phyloP scores from a whole-genome alignment of 2,797 vertebrate genomes.

The Pipistrellus nathusii region DNA sequence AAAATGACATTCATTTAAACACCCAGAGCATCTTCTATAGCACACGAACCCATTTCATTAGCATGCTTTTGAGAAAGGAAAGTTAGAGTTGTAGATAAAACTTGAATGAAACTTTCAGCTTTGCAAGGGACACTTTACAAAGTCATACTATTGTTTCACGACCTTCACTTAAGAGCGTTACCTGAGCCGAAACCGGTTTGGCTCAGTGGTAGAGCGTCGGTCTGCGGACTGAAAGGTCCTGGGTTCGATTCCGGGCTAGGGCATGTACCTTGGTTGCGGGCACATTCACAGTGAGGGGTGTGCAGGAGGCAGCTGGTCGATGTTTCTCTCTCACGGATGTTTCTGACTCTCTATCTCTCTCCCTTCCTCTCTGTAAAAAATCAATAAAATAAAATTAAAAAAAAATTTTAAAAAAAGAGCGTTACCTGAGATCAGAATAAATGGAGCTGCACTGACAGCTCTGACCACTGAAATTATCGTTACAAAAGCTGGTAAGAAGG shows the following conservation, averaged over 20 bases:
- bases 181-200: not conserved
- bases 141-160: slow-evolving; percentile 1
- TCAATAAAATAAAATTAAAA: too few species aligned
- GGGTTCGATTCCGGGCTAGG: too few species aligned
- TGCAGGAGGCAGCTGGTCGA: too few species aligned
- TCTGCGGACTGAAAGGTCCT: too few species aligned
- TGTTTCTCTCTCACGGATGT: too few species aligned
- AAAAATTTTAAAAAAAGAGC: not conserved
- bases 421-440: not conserved
- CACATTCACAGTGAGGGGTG: too few species aligned
- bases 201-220: too few species aligned
- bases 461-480: not conserved
- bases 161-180: not conserved
- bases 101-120: not conserved
- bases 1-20: not conserved
- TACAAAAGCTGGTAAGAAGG: not conserved
- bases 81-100: not conserved
- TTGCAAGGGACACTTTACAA: slow-evolving; percentile 43
- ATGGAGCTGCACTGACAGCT: too few species aligned
- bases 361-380: too few species aligned
- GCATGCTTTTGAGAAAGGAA: not conserved
- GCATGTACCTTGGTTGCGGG: too few species aligned
- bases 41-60: not conserved
- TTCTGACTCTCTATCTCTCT: too few species aligned
- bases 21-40: not conserved